These are phyloP conservation scores for Prenolepis imparis DNA, from an alignment of 2,888 invertebrate species.

Conservation along the genomic window DNA sequence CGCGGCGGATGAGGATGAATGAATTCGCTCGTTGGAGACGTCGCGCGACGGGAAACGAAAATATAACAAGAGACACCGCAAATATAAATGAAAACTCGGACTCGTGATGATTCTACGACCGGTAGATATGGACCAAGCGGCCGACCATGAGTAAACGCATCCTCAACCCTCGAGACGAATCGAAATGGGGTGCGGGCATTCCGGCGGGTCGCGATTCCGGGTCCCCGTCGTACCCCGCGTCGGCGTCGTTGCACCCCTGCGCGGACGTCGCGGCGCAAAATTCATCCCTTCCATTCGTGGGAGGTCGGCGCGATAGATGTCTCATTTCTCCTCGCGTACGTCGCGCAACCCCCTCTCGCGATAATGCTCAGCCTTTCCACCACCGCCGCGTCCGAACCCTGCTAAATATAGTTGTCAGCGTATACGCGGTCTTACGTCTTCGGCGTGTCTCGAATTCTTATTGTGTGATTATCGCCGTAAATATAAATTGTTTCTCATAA, in stretches of 20 bases:
- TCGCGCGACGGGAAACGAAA: slow-evolving; percentile 15
- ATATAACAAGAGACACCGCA: background rate
- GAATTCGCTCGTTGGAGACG: slow-evolving; percentile 13
- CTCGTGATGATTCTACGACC: slow-evolving; percentile 33
- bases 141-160: slow-evolving; percentile 77
- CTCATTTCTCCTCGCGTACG: background rate
- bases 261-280: slow-evolving; percentile 79
- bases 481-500: background rate
- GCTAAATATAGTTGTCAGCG: slow-evolving; percentile 36
- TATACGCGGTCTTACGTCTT: background rate
- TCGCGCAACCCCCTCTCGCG: slow-evolving; percentile 41
- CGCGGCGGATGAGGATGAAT: slow-evolving; percentile 7
- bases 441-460: slow-evolving; percentile 13
- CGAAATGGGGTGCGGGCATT: slow-evolving; percentile 80
- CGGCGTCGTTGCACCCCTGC: slow-evolving; percentile 80
- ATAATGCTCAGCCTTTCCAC: slow-evolving; percentile 54
- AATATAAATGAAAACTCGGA: slow-evolving; percentile 19
- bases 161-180: slow-evolving; percentile 79
- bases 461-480: background rate
- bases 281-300: slow-evolving; percentile 72
- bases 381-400: slow-evolving; percentile 34
- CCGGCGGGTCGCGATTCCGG: slow-evolving; percentile 77
- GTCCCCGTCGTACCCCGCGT: slow-evolving; percentile 77
- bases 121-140: slow-evolving; percentile 62
- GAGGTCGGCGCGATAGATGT: slow-evolving; percentile 39